Evolutionary conservation across 2,113 vertebrate species (phyloP), one percentile per base, ranked within the genome.

Genomic region (Amphilophus citrinellus): DNA sequence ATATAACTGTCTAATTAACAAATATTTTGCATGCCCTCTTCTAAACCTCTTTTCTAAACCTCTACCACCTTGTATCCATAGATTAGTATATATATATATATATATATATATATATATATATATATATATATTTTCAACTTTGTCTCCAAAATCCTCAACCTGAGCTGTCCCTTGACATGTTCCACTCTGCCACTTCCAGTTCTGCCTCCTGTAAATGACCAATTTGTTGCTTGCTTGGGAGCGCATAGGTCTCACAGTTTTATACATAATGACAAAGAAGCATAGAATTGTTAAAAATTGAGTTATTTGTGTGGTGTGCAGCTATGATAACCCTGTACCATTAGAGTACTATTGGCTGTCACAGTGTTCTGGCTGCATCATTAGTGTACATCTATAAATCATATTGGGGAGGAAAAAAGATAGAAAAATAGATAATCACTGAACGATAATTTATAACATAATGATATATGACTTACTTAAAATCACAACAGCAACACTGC

Each of bases 1-100:
- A 84, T 79, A 61, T 66, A 85, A 89, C 63, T 61, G 30, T 58
- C 44, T 88, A 83, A 93, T 93, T 83, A 88, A 68, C 57, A 80
- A 14, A 56, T 79, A 39, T 75, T 83, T 75, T 35, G 6, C 58
- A 68, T 10, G 22, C 58, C 58, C 53, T 20, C 59, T 44, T 57
- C n/a, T 10, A 15, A 76, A 22, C 13, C 56, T 68, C 18, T 24
- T 24, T 24, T 24, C 24, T 24, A 24, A 24, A 24, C 24, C 24
- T 24, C 24, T 24, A 32, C 13, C 32, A 61, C 10, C 47, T 22
- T 68, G 82, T 47, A 63, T 63, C 27, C 53, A 61, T 20, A 86
- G 35, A 90, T 86, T 50, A 81, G 53, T 76, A 73, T 6, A 35
- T 7, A 35, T 6, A 35, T 35, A 35, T 35, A 35, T 6, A 35